Evolutionary conservation across 2,113 vertebrate genomes (phyloP).

Genomic region (Carollia perspicillata): DNA sequence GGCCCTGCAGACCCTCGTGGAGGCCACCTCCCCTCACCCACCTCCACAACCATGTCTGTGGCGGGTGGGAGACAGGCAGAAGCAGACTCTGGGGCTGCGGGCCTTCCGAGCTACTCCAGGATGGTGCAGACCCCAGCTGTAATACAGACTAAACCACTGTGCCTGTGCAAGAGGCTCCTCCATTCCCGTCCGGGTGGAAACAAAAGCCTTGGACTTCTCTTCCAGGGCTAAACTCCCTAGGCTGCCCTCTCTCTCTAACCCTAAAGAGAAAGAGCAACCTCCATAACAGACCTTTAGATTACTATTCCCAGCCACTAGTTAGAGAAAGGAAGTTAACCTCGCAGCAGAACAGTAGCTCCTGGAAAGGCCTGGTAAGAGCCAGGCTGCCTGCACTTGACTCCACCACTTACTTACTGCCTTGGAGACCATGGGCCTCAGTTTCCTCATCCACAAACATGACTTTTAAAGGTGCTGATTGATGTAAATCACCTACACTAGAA

Average conservation of each 20-base stretch:
- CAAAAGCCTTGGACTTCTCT: background rate
- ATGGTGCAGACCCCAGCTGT: rapidly evolving
- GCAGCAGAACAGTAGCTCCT: background rate
- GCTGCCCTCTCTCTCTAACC: background rate
- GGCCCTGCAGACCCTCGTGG: background rate
- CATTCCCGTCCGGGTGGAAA: background rate
- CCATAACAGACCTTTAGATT: background rate
- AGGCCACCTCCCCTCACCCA: background rate
- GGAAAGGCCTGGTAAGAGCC: background rate
- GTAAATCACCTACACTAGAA: background rate
- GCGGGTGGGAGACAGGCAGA: rapidly evolving
- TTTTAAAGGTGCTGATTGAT: background rate
- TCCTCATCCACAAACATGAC: background rate
- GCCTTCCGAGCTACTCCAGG: rapidly evolving
- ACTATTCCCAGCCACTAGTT: background rate
- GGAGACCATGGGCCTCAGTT: background rate
- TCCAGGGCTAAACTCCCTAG: background rate
- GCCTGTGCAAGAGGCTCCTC: background rate
- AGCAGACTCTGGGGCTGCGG: rapidly evolving
- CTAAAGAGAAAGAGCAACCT: background rate
- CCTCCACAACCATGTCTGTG: rapidly evolving
- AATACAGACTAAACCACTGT: rapidly evolving
- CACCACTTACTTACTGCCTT: background rate
- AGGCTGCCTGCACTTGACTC: background rate
- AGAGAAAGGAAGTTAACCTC: background rate